Percentiles rank a stretch among this genome's conserved stretches.
Evolutionary conservation across 2,113 vertebrate species (phyloP).

Genomic region (Zapus hudsonius): DNA sequence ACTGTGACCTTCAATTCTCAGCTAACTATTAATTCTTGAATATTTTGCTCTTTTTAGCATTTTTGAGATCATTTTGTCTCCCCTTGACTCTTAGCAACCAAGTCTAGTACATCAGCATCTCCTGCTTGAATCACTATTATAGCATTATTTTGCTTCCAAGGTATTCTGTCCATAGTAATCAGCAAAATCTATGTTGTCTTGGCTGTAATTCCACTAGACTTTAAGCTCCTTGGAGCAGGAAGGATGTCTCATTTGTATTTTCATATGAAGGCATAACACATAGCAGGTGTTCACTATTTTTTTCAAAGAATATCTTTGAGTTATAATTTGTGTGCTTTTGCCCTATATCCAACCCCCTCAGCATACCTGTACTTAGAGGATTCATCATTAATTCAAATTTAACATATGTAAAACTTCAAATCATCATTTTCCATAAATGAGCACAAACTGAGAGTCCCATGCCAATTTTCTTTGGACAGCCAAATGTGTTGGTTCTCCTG

Average conservation of each 20-base stretch:
- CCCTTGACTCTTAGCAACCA: background rate
- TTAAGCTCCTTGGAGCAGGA: background rate
- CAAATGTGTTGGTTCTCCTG: background rate
- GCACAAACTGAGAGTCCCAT: background rate
- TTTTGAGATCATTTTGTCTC: constrained; percentile 28
- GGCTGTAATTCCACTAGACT: background rate
- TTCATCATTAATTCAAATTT: constrained; percentile 46
- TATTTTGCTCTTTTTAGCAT: constrained; percentile 30
- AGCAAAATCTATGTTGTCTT: background rate
- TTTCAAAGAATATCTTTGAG: background rate
- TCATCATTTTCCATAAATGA: constrained; percentile 31
- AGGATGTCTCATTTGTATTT: background rate
- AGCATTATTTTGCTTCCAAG: constrained; percentile 13
- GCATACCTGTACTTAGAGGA: constrained; percentile 1
- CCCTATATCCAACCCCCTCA: background rate
- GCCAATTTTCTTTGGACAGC: constrained; percentile 31
- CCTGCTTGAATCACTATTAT: background rate
- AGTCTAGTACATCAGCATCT: background rate
- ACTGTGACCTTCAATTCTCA: constrained; percentile 33
- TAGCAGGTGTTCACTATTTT: background rate
- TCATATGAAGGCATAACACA: background rate
- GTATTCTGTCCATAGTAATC: constrained; percentile 5
- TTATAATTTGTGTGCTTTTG: constrained; percentile 26
- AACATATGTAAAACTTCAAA: constrained; percentile 15
- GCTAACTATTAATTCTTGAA: constrained; percentile 23